Conservation (phyloP, 2,888 invertebrate species). For the Callosobruchus maculatus region DNA sequence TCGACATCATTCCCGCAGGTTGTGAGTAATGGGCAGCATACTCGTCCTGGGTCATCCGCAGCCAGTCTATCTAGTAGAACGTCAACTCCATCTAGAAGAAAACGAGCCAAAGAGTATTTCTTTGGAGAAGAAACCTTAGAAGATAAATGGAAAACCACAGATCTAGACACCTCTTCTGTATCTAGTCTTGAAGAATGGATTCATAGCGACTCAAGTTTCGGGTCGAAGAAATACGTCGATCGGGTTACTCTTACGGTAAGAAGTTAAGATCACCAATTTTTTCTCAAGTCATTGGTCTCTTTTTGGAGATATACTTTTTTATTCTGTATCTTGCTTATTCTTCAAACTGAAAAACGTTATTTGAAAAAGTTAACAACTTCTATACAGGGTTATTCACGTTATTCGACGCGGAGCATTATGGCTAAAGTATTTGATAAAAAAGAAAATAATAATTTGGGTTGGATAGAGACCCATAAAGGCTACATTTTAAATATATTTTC, state of each 20-base stretch:
- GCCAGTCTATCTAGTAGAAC: slow-evolving; percentile 38
- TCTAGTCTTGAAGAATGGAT: slow-evolving; percentile 47
- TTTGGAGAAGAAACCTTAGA: slow-evolving; percentile 44
- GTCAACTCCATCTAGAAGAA: slow-evolving; percentile 37
- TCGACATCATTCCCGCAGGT: slow-evolving; percentile 48
- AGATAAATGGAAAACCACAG: slow-evolving; percentile 38
- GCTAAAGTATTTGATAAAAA: too few relatives aligned
- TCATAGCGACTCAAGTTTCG: slow-evolving; percentile 41
- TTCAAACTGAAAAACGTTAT: too few relatives aligned
- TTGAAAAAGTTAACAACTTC: too few relatives aligned
- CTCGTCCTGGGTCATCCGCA: slow-evolving; percentile 46
- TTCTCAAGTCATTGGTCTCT: too few relatives aligned
- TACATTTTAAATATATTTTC: too few relatives aligned
- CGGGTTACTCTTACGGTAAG: slow-evolving; percentile 43
- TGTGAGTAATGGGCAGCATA: slow-evolving; percentile 62
- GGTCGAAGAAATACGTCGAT: slow-evolving; percentile 44
- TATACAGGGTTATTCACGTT: too few relatives aligned
- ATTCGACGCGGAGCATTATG: too few relatives aligned
- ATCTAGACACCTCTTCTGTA: slow-evolving; percentile 41
- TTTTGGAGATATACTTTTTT: too few relatives aligned
- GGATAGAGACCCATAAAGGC: too few relatives aligned
- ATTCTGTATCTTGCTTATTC: too few relatives aligned
- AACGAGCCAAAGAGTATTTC: slow-evolving; percentile 42
- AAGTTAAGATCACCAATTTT: too few relatives aligned
- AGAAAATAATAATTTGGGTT: too few relatives aligned